Evolutionary conservation across 2,888 invertebrate species (phyloP).

Genomic region (Thera britannica): DNA sequence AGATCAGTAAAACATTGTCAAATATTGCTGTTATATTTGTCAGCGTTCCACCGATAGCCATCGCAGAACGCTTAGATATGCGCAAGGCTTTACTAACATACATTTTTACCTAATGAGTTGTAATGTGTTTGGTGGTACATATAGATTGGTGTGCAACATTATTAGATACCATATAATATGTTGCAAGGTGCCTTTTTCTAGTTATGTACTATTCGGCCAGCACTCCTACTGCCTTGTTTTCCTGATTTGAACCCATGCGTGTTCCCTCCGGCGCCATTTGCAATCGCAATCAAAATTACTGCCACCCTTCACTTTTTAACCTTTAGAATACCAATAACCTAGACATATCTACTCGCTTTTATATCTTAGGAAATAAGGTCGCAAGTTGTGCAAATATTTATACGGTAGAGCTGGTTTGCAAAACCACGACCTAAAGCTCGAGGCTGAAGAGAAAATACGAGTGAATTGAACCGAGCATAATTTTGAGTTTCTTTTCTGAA

Average conservation of each 20-base stretch:
- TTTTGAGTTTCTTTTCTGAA: constrained; percentile 74
- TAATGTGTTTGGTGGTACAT: too few relatives aligned
- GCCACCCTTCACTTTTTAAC: constrained; percentile 53
- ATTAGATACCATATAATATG: constrained; percentile 1
- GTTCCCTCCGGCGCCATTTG: constrained; percentile 74
- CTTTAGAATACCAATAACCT: constrained; percentile 31
- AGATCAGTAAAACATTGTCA: too few relatives aligned
- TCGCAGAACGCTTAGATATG: too few relatives aligned
- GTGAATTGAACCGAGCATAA: constrained; percentile 70
- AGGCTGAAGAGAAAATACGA: constrained; percentile 69
- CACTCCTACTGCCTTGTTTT: constrained; percentile 47
- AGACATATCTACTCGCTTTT: constrained; percentile 37
- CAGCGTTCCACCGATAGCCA: too few relatives aligned
- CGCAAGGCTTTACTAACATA: too few relatives aligned
- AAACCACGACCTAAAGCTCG: constrained; percentile 70
- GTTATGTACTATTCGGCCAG: background rate
- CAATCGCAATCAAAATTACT: constrained; percentile 74
- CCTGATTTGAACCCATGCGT: constrained; percentile 68
- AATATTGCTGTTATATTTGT: too few relatives aligned
- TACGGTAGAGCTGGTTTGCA: constrained; percentile 43
- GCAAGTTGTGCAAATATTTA: constrained; percentile 46
- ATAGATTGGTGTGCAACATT: background rate
- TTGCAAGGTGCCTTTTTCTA: background rate
- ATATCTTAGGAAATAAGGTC: constrained; percentile 47
- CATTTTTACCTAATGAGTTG: too few relatives aligned